phyloP scores from a whole-genome alignment of 2,888 invertebrate genomes.

The Tortricodes alternella region DNA sequence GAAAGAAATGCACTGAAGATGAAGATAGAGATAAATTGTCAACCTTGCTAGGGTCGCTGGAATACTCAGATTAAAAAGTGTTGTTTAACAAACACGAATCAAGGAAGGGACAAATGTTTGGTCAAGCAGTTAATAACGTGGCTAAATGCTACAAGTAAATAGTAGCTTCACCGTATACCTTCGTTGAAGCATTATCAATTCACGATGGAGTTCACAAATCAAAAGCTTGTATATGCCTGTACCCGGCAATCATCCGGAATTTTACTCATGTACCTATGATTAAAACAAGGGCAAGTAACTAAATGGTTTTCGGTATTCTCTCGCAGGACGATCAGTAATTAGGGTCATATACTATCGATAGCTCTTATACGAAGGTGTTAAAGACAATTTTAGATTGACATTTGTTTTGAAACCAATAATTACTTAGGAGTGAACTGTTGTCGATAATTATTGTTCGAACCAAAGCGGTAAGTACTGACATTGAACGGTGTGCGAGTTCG shows the following conservation, averaged over 20 bases:
- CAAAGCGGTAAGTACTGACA: slow-evolving; percentile 37
- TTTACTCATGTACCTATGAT: slow-evolving; percentile 74
- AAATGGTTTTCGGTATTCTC: slow-evolving; percentile 76
- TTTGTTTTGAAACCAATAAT: slow-evolving; percentile 50
- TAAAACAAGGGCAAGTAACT: slow-evolving; percentile 43
- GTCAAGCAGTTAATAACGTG: no score
- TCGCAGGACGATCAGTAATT: slow-evolving; percentile 67
- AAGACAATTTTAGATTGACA: slow-evolving; percentile 35
- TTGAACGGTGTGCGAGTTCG: slow-evolving; percentile 34
- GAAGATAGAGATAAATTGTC: no score
- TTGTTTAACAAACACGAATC: no score
- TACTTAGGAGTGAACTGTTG: slow-evolving; percentile 72
- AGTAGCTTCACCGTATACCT: slow-evolving; percentile 30
- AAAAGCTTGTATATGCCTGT: slow-evolving; percentile 52
- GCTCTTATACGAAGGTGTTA: slow-evolving; percentile 39
- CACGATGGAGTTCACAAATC: slow-evolving; percentile 66
- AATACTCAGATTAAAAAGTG: no score
- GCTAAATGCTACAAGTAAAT: no score
- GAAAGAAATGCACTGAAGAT: no score
- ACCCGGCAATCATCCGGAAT: slow-evolving; percentile 69
- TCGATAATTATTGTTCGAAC: slow-evolving; percentile 63
- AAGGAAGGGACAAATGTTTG: no score
- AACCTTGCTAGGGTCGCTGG: no score
- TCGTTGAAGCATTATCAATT: slow-evolving; percentile 48
- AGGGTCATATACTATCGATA: slow-evolving; percentile 38